Percentiles rank a stretch among this genome's conserved stretches.
phyloP scores from a whole-genome alignment of 2,113 vertebrate genomes.

The Chamaetylas fuelleborni region DNA sequence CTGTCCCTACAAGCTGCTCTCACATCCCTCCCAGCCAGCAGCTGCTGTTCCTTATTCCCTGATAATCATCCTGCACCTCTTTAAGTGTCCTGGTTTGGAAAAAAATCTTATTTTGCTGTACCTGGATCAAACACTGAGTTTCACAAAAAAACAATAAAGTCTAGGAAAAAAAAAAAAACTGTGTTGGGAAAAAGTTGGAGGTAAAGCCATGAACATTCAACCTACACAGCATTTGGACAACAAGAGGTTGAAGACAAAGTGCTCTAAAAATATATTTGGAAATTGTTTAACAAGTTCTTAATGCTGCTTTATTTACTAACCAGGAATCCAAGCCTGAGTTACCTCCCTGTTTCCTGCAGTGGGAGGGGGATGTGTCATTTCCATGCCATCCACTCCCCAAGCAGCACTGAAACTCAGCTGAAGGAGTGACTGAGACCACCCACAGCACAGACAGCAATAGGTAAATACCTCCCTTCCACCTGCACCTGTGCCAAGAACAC shows the following conservation, averaged over 20 bases:
- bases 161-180: background rate
- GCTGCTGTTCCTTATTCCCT: background rate
- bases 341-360: background rate
- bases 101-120: background rate
- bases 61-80: background rate
- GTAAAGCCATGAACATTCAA: background rate
- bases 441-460: background rate
- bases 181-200: background rate
- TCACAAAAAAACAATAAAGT: background rate
- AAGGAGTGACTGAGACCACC: background rate
- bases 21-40: background rate
- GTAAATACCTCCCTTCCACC: background rate
- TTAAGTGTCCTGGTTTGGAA: background rate
- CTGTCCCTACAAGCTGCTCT: background rate
- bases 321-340: background rate
- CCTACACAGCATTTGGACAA: background rate
- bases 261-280: background rate
- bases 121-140: background rate
- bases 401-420: background rate
- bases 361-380: background rate
- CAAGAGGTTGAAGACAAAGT: background rate
- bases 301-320: background rate
- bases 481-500: background rate
- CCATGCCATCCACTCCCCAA: background rate
- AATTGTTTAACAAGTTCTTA: background rate